These are phyloP conservation scores for Andrena praecox DNA, from an alignment of 2,888 invertebrate species.

Conservation along the genomic window DNA sequence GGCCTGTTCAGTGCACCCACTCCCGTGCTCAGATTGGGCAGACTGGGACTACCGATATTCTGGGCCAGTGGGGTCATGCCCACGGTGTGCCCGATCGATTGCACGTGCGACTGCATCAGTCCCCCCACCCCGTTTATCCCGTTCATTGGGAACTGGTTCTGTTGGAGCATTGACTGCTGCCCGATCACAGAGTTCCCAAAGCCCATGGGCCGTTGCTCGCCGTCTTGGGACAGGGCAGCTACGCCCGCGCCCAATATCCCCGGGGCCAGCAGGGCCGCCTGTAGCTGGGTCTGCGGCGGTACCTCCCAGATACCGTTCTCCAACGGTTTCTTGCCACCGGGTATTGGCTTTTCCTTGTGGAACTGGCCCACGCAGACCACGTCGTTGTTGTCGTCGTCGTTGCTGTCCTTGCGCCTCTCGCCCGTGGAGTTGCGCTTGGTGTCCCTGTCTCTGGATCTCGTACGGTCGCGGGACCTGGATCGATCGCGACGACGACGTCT, in stretches of 20 bases:
- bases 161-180: conserved; percentile 74
- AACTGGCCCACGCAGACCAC: conserved; percentile 83
- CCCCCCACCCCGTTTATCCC: conserved; percentile 79
- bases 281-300: conserved; percentile 82
- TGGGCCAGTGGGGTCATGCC: conserved; percentile 69
- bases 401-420: conserved; percentile 74
- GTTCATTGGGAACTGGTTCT: conserved; percentile 79
- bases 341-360: conserved; percentile 77
- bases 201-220: conserved; percentile 65
- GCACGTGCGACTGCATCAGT: conserved; percentile 76
- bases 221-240: conserved; percentile 75
- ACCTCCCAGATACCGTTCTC: conserved; percentile 84
- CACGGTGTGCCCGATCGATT: conserved; percentile 70
- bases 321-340: conserved; percentile 59
- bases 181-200: conserved; percentile 72
- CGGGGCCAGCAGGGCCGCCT: conserved; percentile 79
- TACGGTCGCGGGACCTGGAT: conserved; percentile 85
- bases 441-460: conserved; percentile 86
- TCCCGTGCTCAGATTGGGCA: conserved; percentile 64
- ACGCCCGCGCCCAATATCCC: conserved; percentile 79
- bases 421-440: conserved; percentile 77
- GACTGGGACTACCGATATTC: conserved; percentile 55
- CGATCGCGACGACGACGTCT: conserved; percentile 86
- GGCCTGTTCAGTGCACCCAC: conserved; percentile 63
- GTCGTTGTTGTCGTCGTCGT: conserved; percentile 80